Base-by-base conservation (phyloP, 2,888 invertebrate species). In the Priocnemis perturbator region DNA sequence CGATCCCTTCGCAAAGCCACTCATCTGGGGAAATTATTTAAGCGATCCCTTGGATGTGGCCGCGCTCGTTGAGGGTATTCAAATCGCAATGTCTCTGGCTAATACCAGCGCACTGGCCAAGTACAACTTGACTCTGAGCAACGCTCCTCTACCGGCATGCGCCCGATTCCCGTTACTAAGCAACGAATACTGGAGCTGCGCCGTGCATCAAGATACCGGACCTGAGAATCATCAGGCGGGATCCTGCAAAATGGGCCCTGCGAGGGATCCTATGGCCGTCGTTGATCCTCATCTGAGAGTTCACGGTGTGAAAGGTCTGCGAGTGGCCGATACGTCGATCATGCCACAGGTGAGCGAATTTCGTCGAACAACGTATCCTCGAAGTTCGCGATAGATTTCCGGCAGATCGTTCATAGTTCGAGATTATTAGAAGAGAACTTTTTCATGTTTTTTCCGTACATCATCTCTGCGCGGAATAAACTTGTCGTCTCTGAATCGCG, bases 151-250 rank as follows among this genome's bases (percentile, higher is more conserved):
- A 19, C 26, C 76, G 0, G 85, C 85, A 0, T 89, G 89, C 55
- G 77, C 85, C 3, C 68, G 69, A 50, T 83, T 76, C 63, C 63
- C 74, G n/a, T 91, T 90, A 62, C 91, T 92, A 7, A 90, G 91
- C 0, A 93, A 95, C 76, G 93, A 93, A n/a, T 96, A 93, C 88
- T 95, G 96, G 93, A 92, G 91, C 66, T 96, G 96, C 83, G 92
- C 94, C 0, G 91, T 94, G 0, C 90, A 90, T 69, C 91, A 92
- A 66, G 91, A 93, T 64, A 95, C 95, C 0, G 95, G 94, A 0
- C 94, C 95, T 0, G 95, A 95, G 89, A 95, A 96, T 87, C 96
- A 96, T 87, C 95, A 95, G 88, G 94, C 93, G 0, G 95, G 95
- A 9, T 94, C 95, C 0, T 95, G 94, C 85, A 95, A 95, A 91